Evolutionary conservation across 2,888 invertebrate genomes (phyloP).

Genomic region (Bembecia ichneumoniformis): DNA sequence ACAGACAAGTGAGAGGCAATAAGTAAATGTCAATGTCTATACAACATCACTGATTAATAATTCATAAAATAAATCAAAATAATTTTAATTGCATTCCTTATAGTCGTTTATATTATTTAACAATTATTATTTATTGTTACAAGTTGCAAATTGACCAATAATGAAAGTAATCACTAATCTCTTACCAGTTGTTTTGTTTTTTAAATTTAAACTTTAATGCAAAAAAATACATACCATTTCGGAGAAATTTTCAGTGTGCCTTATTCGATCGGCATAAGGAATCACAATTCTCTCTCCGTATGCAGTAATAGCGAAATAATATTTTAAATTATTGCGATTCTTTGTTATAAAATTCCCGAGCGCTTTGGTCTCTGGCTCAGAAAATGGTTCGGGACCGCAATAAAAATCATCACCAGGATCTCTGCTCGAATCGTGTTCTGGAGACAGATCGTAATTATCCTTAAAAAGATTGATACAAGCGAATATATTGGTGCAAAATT

Average conservation of each 20-base stretch:
- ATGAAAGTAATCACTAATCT: no score
- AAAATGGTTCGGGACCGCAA: constrained; percentile 39
- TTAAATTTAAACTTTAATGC: no score
- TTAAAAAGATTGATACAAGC: no score
- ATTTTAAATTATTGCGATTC: constrained; percentile 39
- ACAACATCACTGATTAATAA: neutral
- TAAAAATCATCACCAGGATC: constrained; percentile 26
- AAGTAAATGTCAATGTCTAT: no score
- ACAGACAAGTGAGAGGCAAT: neutral
- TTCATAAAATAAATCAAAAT: neutral
- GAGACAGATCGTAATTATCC: constrained; percentile 8
- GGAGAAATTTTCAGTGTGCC: constrained; percentile 54
- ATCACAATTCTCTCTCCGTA: constrained; percentile 75
- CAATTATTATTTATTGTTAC: no score
- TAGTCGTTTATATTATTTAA: no score
- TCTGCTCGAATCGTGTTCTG: constrained; percentile 29
- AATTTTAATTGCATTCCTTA: no score
- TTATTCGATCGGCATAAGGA: constrained; percentile 65
- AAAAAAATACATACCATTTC: constrained; percentile 33
- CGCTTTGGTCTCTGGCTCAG: constrained; percentile 43
- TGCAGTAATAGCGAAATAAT: constrained; percentile 76
- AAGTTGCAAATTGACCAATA: no score
- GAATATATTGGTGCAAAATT: no score
- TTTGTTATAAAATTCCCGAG: constrained; percentile 25
- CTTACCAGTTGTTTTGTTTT: no score